Evolutionary conservation across 2,113 vertebrate genomes (phyloP).

Genomic region (Calidris pygmaea): DNA sequence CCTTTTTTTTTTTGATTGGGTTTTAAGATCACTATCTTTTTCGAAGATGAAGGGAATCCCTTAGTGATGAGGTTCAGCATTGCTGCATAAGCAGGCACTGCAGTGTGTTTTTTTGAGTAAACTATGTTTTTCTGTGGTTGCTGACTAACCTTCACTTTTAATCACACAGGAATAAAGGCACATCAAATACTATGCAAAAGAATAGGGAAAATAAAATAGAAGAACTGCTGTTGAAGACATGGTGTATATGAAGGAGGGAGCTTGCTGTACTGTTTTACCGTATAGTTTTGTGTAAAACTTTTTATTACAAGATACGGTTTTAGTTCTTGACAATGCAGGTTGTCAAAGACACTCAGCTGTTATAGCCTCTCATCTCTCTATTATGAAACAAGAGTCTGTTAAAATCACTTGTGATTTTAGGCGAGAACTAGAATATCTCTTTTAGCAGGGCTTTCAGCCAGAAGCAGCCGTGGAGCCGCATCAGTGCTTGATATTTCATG

Average conservation of each 20-base stretch:
- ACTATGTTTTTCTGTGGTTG: not conserved
- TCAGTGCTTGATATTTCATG: not conserved
- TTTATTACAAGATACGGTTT: not conserved
- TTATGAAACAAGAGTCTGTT: constrained; percentile 1
- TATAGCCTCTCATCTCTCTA: not conserved
- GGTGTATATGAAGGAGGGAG: not conserved
- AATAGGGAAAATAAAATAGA: not conserved
- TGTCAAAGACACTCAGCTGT: not conserved
- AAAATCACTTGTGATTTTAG: constrained; percentile 2
- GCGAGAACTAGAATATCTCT: not conserved
- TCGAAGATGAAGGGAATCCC: not conserved
- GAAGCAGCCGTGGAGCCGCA: not conserved
- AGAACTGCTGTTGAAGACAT: not conserved
- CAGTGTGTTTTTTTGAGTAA: not conserved
- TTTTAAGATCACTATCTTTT: not conserved
- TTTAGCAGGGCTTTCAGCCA: not conserved
- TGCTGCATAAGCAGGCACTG: not conserved
- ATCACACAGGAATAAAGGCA: not conserved
- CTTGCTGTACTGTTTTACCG: not conserved
- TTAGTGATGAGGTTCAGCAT: not conserved
- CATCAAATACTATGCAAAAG: not conserved
- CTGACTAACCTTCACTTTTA: not conserved
- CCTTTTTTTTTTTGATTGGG: not conserved
- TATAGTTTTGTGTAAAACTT: not conserved
- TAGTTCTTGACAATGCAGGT: not conserved